These are phyloP conservation scores for Steatocranus sp. DNA, from an alignment of 2,797 vertebrate genomes.

Conservation along the genomic window DNA sequence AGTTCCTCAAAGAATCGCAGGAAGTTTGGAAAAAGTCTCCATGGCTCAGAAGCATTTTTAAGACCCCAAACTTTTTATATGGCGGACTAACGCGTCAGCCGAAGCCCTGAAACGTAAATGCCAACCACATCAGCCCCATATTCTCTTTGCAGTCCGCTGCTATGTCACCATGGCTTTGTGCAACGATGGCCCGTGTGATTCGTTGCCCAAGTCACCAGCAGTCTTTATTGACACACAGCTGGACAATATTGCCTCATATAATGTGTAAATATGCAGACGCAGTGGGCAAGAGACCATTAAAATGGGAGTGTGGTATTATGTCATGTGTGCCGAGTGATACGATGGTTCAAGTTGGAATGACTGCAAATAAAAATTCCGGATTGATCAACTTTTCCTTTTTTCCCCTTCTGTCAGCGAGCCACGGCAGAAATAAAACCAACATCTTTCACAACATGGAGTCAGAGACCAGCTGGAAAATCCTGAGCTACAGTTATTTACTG, in stretches of 20 bases:
- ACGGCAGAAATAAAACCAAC: background rate
- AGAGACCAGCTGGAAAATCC: background rate
- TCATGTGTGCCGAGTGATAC: background rate
- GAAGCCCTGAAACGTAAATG: background rate
- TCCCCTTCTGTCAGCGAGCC: background rate
- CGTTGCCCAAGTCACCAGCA: background rate
- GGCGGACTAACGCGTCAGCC: background rate
- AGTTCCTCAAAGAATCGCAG: no score
- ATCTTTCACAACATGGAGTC: background rate
- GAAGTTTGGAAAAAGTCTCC: background rate
- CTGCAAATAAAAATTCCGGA: background rate
- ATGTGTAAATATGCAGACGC: background rate
- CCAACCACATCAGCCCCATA: background rate
- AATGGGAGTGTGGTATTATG: background rate
- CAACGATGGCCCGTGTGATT: background rate
- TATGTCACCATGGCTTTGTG: constrained; percentile 4
- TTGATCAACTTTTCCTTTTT: background rate
- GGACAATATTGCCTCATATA: background rate
- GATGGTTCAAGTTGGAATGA: background rate
- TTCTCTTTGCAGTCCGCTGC: background rate
- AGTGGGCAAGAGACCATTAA: background rate
- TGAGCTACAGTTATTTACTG: background rate
- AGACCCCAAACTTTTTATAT: background rate
- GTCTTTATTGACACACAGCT: constrained; percentile 23
- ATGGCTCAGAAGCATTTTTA: background rate